Percentiles rank a stretch among this genome's conserved stretches.
Evolutionary conservation across 2,113 vertebrate genomes (phyloP).

Genomic region (Burhinus bistriatus): DNA sequence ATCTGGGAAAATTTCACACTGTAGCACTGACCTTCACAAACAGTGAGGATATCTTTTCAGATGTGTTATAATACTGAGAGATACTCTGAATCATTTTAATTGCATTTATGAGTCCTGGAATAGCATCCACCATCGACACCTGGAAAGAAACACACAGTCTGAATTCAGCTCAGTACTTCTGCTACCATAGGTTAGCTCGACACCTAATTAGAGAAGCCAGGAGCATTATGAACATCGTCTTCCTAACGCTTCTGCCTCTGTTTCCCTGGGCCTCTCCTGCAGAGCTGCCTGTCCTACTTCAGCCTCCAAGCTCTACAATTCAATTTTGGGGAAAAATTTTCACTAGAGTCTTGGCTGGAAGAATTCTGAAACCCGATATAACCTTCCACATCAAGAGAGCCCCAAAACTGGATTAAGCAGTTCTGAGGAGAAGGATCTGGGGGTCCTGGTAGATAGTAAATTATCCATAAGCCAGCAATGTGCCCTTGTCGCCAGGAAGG

Average conservation of each 20-base stretch:
- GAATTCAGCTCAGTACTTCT: not conserved
- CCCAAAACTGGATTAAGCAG: not conserved
- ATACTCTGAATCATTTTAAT: slow-evolving; percentile 92
- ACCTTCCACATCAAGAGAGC: not conserved
- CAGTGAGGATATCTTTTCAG: slow-evolving; percentile 90
- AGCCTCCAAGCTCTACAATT: not conserved
- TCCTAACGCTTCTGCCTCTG: not conserved
- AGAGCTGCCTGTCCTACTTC: not conserved
- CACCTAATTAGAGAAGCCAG: not conserved
- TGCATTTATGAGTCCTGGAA: slow-evolving; percentile 89
- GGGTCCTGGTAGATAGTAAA: too few species aligned
- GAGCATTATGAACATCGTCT: fast-evolving
- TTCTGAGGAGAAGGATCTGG: too few species aligned
- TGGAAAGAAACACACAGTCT: slow-evolving; percentile 59
- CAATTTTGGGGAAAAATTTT: not conserved
- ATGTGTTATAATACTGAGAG: slow-evolving; percentile 92
- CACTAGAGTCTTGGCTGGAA: not conserved
- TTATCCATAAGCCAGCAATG: too few species aligned
- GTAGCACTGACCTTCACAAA: slow-evolving; percentile 88
- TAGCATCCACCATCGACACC: slow-evolving; percentile 89
- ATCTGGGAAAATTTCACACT: not conserved
- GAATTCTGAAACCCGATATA: not conserved
- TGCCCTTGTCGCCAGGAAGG: too few species aligned
- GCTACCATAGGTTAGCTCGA: not conserved
- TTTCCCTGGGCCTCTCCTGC: not conserved